Evolutionary conservation across 1,140 invertebrate species (phyloP).

Genomic region (Diabrotica undecimpunctata): DNA sequence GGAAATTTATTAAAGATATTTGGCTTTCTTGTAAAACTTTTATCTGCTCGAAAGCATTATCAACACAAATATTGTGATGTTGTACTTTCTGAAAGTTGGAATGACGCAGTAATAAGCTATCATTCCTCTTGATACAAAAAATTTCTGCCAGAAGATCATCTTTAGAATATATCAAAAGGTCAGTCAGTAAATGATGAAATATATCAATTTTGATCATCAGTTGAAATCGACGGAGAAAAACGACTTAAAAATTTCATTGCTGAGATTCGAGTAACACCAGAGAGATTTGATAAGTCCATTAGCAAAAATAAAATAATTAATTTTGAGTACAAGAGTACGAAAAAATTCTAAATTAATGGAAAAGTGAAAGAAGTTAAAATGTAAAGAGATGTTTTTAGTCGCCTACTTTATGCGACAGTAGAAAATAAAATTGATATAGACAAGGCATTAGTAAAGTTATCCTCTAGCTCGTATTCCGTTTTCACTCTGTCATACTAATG

Average conservation of each 20-base stretch:
- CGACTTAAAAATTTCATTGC: slow-evolving; percentile 18
- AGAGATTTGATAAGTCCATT: slow-evolving; percentile 21
- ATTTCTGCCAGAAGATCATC: not conserved
- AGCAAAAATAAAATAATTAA: slow-evolving; percentile 23
- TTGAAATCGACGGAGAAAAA: slow-evolving; percentile 21
- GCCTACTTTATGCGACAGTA: slow-evolving; percentile 21
- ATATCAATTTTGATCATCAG: slow-evolving; percentile 22
- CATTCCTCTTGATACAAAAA: no score
- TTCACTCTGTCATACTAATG: slow-evolving; percentile 17
- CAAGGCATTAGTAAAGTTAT: slow-evolving; percentile 22
- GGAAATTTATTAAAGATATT: not conserved
- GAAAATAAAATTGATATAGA: slow-evolving; percentile 22
- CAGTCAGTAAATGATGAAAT: slow-evolving; percentile 10
- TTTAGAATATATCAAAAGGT: slow-evolving; percentile 21
- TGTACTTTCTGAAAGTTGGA: slow-evolving; percentile 10
- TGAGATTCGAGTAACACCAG: slow-evolving; percentile 15
- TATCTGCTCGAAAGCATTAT: slow-evolving; percentile 15
- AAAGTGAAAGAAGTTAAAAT: slow-evolving; percentile 20
- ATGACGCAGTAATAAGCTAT: not conserved
- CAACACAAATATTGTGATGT: slow-evolving; percentile 14
- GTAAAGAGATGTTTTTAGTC: slow-evolving; percentile 21
- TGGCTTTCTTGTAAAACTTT: slow-evolving; percentile 13
- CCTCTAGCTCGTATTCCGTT: slow-evolving; percentile 17
- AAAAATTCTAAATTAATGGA: slow-evolving; percentile 22
- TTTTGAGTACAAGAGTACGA: slow-evolving; percentile 20